A percentile compares a stretch with the other conserved stretches of the same genome.
Conservation (phyloP, 2,888 invertebrate genomes). For the Nemurella pictetii region DNA sequence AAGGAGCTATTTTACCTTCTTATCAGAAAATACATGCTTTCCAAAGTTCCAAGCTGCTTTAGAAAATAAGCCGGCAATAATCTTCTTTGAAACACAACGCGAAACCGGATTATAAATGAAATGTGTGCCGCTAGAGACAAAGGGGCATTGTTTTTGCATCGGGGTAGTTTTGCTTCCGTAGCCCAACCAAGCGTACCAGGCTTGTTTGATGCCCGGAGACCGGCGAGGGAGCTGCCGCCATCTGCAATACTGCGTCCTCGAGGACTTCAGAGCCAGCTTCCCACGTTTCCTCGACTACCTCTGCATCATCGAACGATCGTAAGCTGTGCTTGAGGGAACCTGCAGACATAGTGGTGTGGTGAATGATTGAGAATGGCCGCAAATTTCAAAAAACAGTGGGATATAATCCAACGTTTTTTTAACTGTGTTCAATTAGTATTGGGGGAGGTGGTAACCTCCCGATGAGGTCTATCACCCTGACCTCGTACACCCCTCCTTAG, state of each 20-base stretch:
- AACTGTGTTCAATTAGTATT: too few species aligned
- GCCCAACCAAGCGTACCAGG: conserved; percentile 20
- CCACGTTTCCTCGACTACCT: conserved; percentile 66
- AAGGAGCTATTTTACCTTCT: background rate
- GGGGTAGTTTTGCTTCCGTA: background rate
- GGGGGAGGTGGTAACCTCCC: too few species aligned
- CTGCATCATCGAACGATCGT: conserved; percentile 70
- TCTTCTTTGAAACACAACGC: background rate
- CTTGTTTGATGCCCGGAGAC: conserved; percentile 60
- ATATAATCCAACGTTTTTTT: too few species aligned
- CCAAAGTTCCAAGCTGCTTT: background rate
- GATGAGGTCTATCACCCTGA: too few species aligned
- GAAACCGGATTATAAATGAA: conserved; percentile 1
- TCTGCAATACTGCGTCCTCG: conserved; percentile 61
- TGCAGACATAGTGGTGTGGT: too few species aligned
- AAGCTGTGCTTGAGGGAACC: conserved; percentile 46
- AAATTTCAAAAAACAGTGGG: too few species aligned
- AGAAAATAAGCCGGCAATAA: background rate
- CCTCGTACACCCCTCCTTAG: too few species aligned
- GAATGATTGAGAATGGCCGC: too few species aligned
- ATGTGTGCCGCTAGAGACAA: background rate
- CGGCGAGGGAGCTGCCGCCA: conserved; percentile 69
- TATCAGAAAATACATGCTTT: background rate
- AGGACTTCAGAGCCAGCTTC: conserved; percentile 62
- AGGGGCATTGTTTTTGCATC: background rate